These are phyloP conservation scores for Gambelia wislizenii DNA, from an alignment of 2,797 vertebrate genomes.

Conservation along the genomic window DNA sequence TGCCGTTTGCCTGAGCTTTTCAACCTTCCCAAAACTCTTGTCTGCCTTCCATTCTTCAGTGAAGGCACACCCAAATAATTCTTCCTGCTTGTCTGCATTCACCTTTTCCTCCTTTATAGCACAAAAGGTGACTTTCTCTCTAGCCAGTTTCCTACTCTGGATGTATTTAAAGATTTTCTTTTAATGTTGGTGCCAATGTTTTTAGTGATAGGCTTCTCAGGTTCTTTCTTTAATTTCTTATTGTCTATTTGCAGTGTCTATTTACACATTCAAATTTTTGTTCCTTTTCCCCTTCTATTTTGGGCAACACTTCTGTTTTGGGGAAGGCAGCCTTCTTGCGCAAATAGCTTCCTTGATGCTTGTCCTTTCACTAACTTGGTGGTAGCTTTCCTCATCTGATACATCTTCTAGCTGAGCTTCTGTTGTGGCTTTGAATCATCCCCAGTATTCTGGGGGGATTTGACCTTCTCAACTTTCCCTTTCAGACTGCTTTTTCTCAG, in stretches of 20 bases:
- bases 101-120: background rate
- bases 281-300: background rate
- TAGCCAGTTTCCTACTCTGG: background rate
- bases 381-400: background rate
- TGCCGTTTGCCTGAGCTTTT: background rate
- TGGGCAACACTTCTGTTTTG: background rate
- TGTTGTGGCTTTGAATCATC: background rate
- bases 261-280: background rate
- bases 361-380: background rate
- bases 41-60: background rate
- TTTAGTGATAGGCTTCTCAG: background rate
- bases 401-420: background rate
- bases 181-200: background rate
- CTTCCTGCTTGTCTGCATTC: background rate
- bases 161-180: background rate
- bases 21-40: background rate
- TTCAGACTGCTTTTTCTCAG: background rate
- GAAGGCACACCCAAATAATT: background rate
- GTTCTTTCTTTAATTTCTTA: background rate
- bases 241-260: background rate
- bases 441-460: background rate
- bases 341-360: background rate
- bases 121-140: background rate
- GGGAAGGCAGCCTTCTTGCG: background rate
- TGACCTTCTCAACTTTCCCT: background rate